Evolutionary conservation across 2,113 vertebrate species (phyloP).

Genomic region (Pycnonotus jocosus): DNA sequence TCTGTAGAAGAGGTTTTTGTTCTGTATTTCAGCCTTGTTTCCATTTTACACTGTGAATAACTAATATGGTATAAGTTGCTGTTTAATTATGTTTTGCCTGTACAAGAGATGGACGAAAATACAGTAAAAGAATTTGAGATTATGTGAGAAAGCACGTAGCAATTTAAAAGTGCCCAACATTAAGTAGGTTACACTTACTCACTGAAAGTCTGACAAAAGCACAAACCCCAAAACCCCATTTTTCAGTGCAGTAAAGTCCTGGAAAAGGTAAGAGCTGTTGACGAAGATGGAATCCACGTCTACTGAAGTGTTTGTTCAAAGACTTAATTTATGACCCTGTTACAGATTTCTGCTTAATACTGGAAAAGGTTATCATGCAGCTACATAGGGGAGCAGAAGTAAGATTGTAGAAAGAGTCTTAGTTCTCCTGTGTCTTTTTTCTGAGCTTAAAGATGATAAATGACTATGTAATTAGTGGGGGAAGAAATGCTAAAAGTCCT

Average conservation of each 20-base stretch:
- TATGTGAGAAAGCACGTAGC: background rate
- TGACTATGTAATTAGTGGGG: background rate
- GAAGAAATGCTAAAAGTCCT: background rate
- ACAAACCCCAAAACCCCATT: background rate
- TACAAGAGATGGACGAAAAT: background rate
- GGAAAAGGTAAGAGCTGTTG: background rate
- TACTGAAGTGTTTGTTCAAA: background rate
- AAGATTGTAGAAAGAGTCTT: background rate
- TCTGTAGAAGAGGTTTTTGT: background rate
- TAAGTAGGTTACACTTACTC: background rate
- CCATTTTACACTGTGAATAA: background rate
- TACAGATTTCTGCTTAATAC: background rate
- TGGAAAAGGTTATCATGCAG: background rate
- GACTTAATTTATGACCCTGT: background rate
- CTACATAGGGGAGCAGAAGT: background rate
- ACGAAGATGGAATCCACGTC: background rate
- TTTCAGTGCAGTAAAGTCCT: background rate
- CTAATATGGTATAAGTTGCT: background rate
- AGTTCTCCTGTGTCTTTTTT: background rate
- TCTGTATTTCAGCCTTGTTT: background rate
- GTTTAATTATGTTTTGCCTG: background rate
- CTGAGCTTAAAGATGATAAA: background rate
- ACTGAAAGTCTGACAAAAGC: background rate
- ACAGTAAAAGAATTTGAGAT: background rate
- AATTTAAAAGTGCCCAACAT: background rate